These are phyloP conservation scores for Salpingus planirostris DNA, from an alignment of 2,888 invertebrate genomes.

Conservation along the genomic window DNA sequence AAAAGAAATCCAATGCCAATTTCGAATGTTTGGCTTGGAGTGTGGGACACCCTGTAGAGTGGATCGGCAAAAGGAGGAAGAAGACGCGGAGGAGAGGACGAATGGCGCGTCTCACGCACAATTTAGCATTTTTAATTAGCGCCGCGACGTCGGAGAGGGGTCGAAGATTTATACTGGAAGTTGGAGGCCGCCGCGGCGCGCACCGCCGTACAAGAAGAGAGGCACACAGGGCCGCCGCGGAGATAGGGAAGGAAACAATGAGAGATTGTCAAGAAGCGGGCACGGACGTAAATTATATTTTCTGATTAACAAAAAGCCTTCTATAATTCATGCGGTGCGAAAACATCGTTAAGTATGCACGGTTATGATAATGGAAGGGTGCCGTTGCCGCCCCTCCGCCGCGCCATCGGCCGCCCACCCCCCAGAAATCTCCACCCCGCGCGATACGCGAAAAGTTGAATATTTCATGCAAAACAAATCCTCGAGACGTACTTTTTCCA, in stretches of 20 bases:
- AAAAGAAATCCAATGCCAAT: not conserved
- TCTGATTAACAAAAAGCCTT: slow-evolving; percentile 27
- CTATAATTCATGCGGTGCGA: slow-evolving; percentile 16
- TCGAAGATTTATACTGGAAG: slow-evolving; percentile 35
- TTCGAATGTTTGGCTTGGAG: not conserved
- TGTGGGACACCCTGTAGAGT: not conserved
- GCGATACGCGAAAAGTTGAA: no score
- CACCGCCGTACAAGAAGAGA: no score
- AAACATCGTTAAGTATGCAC: slow-evolving; percentile 16
- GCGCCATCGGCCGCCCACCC: no score
- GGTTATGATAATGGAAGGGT: slow-evolving; percentile 15
- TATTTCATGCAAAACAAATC: no score
- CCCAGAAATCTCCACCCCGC: no score
- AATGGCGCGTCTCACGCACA: slow-evolving; percentile 36
- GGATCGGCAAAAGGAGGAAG: slow-evolving; percentile 21
- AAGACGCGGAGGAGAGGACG: no score
- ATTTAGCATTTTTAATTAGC: slow-evolving; percentile 43
- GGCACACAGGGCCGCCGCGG: no score
- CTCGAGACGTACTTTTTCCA: no score
- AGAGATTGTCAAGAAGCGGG: slow-evolving; percentile 26
- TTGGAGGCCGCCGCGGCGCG: slow-evolving; percentile 21
- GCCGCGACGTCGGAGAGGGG: slow-evolving; percentile 27
- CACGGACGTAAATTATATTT: slow-evolving; percentile 32
- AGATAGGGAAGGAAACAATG: slow-evolving; percentile 31
- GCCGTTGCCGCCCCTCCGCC: no score